Evolutionary conservation across 2,797 vertebrate species (phyloP).

Genomic region (Alcedo quadribrachys): DNA sequence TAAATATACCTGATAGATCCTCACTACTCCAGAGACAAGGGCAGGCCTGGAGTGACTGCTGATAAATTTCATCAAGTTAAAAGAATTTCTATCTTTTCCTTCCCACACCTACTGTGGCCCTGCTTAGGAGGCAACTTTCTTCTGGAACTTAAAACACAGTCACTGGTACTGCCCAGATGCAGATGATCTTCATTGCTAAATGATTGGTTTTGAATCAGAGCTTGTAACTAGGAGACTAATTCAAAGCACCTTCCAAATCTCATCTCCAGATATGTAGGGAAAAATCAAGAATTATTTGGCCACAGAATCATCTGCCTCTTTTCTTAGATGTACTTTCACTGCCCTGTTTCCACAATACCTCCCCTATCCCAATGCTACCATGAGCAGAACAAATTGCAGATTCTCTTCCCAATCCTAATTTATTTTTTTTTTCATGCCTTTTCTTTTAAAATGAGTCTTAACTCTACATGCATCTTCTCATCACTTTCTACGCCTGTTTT

Average conservation of each 20-base stretch:
- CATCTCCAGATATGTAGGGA: background rate
- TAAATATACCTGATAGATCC: background rate
- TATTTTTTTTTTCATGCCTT: background rate
- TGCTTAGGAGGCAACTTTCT: background rate
- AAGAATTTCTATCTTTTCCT: background rate
- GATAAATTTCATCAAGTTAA: background rate
- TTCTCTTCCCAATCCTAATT: background rate
- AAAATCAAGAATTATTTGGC: background rate
- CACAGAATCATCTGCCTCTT: background rate
- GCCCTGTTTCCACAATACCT: background rate
- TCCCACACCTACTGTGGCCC: background rate
- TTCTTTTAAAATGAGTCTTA: background rate
- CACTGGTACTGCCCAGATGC: background rate
- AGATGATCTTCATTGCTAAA: background rate
- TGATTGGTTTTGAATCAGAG: background rate
- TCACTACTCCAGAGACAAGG: background rate
- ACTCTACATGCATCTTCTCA: background rate
- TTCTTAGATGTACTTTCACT: background rate
- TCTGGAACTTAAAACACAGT: background rate
- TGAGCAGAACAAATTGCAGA: background rate
- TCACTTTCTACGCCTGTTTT: background rate
- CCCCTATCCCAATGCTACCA: background rate
- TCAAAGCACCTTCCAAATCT: background rate
- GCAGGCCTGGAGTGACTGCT: background rate
- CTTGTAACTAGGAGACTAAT: background rate